Evolutionary conservation across 2,888 invertebrate species (phyloP).

Genomic region (Drosophila buzzatii): DNA sequence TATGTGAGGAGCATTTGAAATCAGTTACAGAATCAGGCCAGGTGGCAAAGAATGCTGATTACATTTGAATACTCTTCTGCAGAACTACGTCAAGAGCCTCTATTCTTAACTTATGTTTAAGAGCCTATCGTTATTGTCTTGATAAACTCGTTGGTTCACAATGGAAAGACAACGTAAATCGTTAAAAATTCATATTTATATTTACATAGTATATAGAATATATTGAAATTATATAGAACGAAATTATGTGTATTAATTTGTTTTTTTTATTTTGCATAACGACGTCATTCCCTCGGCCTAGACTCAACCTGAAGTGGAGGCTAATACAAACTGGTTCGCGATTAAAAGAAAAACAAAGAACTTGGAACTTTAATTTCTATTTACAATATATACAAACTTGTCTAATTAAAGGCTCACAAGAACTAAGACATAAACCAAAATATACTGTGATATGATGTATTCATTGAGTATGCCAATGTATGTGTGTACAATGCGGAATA

Average conservation of each 20-base stretch:
- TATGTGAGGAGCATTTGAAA: too few species aligned
- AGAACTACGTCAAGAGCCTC: too few species aligned
- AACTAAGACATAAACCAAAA: background rate
- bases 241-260: background rate
- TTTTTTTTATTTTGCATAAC: background rate
- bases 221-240: too few species aligned
- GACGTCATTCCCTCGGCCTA: background rate
- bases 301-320: background rate
- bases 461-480: background rate
- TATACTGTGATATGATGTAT: too few species aligned
- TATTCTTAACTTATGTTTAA: too few species aligned
- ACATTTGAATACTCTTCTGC: background rate
- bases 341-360: background rate
- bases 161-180: background rate
- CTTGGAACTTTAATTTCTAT: background rate
- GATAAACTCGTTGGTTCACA: background rate
- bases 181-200: background rate
- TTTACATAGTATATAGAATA: background rate
- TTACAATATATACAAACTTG: background rate
- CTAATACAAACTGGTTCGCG: background rate
- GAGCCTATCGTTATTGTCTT: background rate
- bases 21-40: too few species aligned
- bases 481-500: background rate
- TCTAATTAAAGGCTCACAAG: background rate
- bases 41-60: too few species aligned